phyloP scores from a whole-genome alignment of 2,797 vertebrate genomes.

The Pterois miles region DNA sequence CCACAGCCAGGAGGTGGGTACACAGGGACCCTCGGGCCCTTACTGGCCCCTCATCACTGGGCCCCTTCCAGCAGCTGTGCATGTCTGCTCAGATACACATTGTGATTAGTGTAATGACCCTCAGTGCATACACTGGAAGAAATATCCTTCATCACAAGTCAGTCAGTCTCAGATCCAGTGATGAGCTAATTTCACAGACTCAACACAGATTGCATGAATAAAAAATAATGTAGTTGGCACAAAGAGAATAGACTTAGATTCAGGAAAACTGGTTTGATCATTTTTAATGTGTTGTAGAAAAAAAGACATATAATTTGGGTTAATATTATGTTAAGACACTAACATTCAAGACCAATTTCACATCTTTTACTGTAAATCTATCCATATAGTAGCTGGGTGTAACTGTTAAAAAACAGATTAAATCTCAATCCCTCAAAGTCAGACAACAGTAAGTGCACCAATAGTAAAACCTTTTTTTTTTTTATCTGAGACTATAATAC shows the following conservation, averaged over 20 bases:
- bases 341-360: too few species aligned
- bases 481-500: too few species aligned
- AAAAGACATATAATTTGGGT: not conserved
- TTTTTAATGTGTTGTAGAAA: not conserved
- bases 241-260: not conserved
- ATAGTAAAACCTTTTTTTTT: too few species aligned
- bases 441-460: too few species aligned
- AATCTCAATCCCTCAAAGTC: not conserved
- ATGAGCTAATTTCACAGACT: not conserved
- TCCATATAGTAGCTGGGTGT: too few species aligned
- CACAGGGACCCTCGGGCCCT: not conserved
- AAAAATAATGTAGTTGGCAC: not conserved
- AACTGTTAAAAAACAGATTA: not conserved
- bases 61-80: slow-evolving; percentile 26
- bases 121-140: slow-evolving; percentile 33
- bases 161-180: not conserved
- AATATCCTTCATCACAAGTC: not conserved
- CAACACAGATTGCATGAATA: not conserved
- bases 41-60: not conserved
- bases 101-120: slow-evolving; percentile 32
- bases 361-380: not conserved
- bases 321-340: not conserved
- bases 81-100: slow-evolving; percentile 26
- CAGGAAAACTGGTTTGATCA: not conserved
- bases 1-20: slow-evolving; percentile 81